These are phyloP conservation scores for Myotis brandtii DNA, from an alignment of 2,113 vertebrate genomes.

Conservation along the genomic window DNA sequence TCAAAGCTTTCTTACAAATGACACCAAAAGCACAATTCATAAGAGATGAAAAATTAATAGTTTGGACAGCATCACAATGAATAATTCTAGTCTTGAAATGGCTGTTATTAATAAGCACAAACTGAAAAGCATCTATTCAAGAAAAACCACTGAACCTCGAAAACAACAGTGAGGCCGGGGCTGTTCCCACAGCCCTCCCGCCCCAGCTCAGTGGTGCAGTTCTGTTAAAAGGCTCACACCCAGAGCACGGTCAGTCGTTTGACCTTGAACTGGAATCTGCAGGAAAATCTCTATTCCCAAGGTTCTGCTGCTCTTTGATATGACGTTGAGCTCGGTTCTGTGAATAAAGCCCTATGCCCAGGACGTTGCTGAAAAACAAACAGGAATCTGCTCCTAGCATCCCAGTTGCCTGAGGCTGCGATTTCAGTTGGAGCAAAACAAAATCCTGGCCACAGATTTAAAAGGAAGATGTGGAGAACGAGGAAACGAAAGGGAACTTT, in stretches of 20 bases:
- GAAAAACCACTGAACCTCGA: rapidly evolving
- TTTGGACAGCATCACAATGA: neutral
- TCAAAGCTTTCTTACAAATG: neutral
- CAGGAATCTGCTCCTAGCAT: neutral
- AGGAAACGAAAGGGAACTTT: neutral
- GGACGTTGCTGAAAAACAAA: neutral
- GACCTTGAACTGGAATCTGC: neutral
- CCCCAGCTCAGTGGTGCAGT: neutral
- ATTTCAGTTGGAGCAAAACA: neutral
- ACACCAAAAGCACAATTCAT: neutral
- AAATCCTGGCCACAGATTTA: neutral
- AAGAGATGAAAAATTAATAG: neutral
- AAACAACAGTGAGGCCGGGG: rapidly evolving
- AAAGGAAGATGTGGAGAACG: neutral
- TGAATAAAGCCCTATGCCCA: neutral
- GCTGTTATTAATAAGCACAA: neutral
- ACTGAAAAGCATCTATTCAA: neutral
- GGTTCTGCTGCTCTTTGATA: neutral
- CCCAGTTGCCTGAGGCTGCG: neutral
- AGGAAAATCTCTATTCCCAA: neutral
- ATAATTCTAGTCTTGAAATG: neutral
- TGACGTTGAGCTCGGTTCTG: neutral
- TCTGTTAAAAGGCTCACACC: neutral
- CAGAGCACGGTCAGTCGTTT: neutral
- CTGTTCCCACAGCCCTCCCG: rapidly evolving